A percentile compares a stretch with the other conserved stretches of the same genome.
phyloP scores from a whole-genome alignment of 1,140 invertebrate genomes.

The Drosophila melanica region DNA sequence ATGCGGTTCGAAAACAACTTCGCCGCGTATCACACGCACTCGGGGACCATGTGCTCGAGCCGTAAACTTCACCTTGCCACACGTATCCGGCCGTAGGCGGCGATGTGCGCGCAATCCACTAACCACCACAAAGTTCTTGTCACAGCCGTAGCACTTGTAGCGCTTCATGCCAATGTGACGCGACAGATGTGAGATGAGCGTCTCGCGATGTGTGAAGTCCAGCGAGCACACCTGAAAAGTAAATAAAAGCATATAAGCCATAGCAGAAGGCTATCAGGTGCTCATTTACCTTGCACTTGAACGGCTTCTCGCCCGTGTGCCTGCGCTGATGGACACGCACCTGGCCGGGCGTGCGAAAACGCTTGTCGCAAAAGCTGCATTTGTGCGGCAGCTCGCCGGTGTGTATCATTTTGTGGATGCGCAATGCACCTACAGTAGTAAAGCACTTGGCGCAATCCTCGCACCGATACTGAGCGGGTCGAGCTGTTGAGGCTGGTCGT shows the following conservation, averaged over 20 bases:
- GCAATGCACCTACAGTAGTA: constrained; percentile 63
- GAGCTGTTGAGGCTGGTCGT: not conserved
- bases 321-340: constrained; percentile 90
- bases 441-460: constrained; percentile 64
- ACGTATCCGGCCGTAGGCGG: constrained; percentile 71
- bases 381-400: constrained; percentile 75
- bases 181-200: constrained; percentile 76
- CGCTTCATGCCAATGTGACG: constrained; percentile 83
- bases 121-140: constrained; percentile 78
- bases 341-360: constrained; percentile 76
- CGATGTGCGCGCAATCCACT: constrained; percentile 79
- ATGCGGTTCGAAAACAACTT: constrained; percentile 74
- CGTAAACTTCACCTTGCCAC: constrained; percentile 76
- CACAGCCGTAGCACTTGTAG: constrained; percentile 80
- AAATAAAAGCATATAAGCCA: not conserved
- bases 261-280: not conserved
- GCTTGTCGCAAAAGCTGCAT: constrained; percentile 76
- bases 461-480: constrained; percentile 32
- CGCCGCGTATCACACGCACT: constrained; percentile 71
- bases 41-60: constrained; percentile 76
- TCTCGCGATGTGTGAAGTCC: constrained; percentile 78
- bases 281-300: constrained; percentile 89
- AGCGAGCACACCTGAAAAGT: constrained; percentile 65
- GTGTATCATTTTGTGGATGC: constrained; percentile 73
- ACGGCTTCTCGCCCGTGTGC: constrained; percentile 94